Conservation (phyloP, 2,888 invertebrate genomes). For the Sepiola atlantica region DNA sequence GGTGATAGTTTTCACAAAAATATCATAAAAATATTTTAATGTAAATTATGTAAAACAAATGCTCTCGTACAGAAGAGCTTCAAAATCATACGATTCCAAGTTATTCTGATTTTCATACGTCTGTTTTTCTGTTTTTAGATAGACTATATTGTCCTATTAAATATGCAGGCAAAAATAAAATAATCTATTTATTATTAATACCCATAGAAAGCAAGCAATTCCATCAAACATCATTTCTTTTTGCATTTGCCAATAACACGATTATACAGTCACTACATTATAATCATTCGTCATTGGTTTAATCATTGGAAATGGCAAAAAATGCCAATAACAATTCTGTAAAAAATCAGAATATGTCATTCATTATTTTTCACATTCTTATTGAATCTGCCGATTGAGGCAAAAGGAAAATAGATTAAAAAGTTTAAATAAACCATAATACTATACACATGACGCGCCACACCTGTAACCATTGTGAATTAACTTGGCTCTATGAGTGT, state of each 20-base stretch:
- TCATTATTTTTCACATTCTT: not conserved
- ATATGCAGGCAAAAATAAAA: not conserved
- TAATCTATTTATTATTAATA: not conserved
- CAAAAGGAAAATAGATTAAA: not conserved
- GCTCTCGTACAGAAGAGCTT: too few relatives aligned
- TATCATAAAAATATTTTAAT: too few relatives aligned
- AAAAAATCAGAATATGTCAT: not conserved
- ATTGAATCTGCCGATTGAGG: not conserved
- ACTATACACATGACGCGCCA: not conserved
- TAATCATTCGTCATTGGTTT: not conserved
- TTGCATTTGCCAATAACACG: too few relatives aligned
- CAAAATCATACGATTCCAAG: too few relatives aligned
- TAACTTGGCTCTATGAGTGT: too few relatives aligned
- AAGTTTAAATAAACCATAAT: not conserved
- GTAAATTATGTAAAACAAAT: too few relatives aligned
- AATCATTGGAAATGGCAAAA: not conserved
- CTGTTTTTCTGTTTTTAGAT: too few relatives aligned
- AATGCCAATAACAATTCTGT: not conserved
- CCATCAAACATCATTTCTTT: not conserved
- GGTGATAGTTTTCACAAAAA: not conserved
- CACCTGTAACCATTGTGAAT: too few relatives aligned
- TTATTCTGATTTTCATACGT: too few relatives aligned
- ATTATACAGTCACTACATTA: not conserved
- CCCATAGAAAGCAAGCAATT: not conserved
- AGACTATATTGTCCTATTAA: too few relatives aligned